Percentiles rank a stretch among this genome's conserved stretches.
Conservation (phyloP, 2,888 invertebrate species). For the Rhodophaea formosa region DNA sequence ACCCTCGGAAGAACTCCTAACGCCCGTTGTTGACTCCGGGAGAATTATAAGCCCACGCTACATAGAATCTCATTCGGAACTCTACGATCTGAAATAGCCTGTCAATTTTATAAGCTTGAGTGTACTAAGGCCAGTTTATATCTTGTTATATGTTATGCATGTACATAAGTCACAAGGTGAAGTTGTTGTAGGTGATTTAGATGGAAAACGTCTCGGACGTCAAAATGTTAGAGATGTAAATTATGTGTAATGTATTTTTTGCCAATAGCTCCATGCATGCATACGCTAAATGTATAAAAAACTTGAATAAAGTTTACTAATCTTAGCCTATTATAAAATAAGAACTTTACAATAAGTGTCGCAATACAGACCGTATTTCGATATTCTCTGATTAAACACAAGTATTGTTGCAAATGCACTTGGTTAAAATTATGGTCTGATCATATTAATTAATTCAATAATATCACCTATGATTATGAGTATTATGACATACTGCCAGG, state of each 20-base stretch:
- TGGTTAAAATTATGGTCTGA: no score
- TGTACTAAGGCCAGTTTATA: constrained; percentile 10
- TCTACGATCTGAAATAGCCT: constrained; percentile 64
- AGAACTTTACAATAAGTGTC: no score
- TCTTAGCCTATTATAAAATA: no score
- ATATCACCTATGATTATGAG: no score
- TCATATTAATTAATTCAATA: no score
- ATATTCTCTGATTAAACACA: no score
- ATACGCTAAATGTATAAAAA: no score
- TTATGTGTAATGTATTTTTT: neutral
- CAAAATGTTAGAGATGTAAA: neutral
- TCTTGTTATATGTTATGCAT: constrained; percentile 1
- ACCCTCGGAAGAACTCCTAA: constrained; percentile 84
- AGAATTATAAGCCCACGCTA: constrained; percentile 69
- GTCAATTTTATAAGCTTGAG: constrained; percentile 18
- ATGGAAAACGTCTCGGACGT: neutral
- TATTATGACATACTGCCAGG: no score
- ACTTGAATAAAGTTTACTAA: no score
- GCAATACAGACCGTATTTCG: no score
- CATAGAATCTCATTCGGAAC: constrained; percentile 64
- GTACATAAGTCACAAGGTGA: constrained; percentile 4
- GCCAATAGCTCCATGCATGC: neutral
- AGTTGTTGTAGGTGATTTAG: neutral
- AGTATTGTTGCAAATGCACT: no score
- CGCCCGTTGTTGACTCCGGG: constrained; percentile 83